phyloP scores from a whole-genome alignment of 2,888 invertebrate species.

The Drosophila peninsularis region DNA sequence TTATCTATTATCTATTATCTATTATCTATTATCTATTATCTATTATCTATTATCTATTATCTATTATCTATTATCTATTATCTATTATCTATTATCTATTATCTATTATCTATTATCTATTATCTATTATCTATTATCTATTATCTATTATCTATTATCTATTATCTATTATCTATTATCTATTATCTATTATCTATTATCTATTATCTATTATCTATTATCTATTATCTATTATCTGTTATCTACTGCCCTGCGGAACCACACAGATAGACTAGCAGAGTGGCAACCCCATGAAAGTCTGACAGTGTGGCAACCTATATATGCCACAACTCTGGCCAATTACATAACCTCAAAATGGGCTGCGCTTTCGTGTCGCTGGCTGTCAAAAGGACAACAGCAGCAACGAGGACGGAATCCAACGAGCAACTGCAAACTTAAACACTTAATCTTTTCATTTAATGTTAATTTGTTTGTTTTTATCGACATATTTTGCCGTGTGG shows the following conservation, averaged over 20 bases:
- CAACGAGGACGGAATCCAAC: conserved; percentile 22
- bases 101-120: conserved; percentile 5
- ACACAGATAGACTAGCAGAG: background rate
- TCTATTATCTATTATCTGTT: background rate
- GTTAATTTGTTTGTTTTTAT: conserved; percentile 81
- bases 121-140: conserved; percentile 4
- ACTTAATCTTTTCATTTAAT: conserved; percentile 81
- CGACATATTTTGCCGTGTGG: conserved; percentile 72
- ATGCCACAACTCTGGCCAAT: conserved; percentile 49
- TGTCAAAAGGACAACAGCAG: conserved; percentile 39
- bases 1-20: no score
- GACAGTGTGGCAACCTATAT: conserved; percentile 4
- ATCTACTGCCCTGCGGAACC: background rate
- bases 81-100: conserved; percentile 8
- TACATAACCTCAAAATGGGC: conserved; percentile 52
- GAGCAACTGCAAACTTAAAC: conserved; percentile 77
- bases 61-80: background rate
- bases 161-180: background rate
- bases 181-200: background rate
- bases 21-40: no score
- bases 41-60: no score
- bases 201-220: background rate
- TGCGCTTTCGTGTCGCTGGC: conserved; percentile 40
- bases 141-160: conserved; percentile 1
- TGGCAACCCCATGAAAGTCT: background rate